Conservation (phyloP, 2,888 invertebrate species). For the Oxyteleia sp. region DNA sequence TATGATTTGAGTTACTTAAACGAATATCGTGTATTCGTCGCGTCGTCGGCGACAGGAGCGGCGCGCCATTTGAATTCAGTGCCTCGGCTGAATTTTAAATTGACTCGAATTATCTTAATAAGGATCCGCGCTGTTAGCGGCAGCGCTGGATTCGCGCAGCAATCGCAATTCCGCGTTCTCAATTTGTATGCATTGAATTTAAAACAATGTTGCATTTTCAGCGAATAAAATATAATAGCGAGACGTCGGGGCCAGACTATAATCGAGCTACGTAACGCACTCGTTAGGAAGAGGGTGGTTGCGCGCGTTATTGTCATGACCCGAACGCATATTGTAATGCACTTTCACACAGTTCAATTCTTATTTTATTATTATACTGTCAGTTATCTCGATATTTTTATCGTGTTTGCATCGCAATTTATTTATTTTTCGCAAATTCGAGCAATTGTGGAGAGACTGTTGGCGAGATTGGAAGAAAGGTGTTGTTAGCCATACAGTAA, state of each 20-base stretch:
- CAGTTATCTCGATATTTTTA: not conserved
- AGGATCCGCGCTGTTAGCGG: slow-evolving; percentile 75
- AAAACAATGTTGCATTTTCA: slow-evolving; percentile 79
- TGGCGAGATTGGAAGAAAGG: no score
- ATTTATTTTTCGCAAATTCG: no score
- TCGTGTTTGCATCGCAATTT: no score
- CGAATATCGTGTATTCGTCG: slow-evolving; percentile 66
- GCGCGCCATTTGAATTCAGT: no score
- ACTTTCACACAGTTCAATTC: slow-evolving; percentile 1
- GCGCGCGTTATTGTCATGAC: slow-evolving; percentile 36
- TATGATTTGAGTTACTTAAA: slow-evolving; percentile 68
- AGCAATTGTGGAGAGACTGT: no score
- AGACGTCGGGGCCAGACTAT: slow-evolving; percentile 14
- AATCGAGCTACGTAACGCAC: slow-evolving; percentile 31
- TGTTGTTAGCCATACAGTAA: no score
- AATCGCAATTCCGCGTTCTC: slow-evolving; percentile 71
- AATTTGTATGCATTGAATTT: slow-evolving; percentile 83
- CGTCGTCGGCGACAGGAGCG: slow-evolving; percentile 46
- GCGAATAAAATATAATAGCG: slow-evolving; percentile 58
- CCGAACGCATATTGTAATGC: not conserved
- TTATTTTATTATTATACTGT: not conserved
- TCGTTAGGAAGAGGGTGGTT: slow-evolving; percentile 56
- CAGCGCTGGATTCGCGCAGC: slow-evolving; percentile 47
- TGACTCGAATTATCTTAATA: no score
- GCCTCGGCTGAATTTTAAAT: no score